Conservation (phyloP, 2,888 invertebrate genomes). For the Dione juno region DNA sequence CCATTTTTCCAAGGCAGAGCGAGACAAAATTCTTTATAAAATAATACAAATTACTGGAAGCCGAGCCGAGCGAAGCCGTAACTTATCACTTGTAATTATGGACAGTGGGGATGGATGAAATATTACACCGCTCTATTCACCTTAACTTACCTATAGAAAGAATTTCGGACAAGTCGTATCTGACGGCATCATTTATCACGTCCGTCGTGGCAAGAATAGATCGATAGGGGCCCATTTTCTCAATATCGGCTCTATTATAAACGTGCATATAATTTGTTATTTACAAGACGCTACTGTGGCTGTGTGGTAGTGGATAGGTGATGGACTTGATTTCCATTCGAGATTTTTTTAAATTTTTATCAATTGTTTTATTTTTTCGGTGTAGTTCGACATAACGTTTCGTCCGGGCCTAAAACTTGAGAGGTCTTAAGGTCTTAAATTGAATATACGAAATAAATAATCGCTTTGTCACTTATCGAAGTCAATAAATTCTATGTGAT, state of each 20-base stretch:
- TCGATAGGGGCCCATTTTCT: slow-evolving; percentile 6
- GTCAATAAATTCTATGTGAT: too few relatives aligned
- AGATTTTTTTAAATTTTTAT: background rate
- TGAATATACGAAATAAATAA: too few relatives aligned
- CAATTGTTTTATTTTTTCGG: too few relatives aligned
- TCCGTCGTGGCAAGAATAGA: background rate
- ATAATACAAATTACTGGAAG: background rate
- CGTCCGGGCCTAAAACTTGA: too few relatives aligned
- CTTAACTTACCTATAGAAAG: slow-evolving; percentile 29
- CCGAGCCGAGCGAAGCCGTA: background rate
- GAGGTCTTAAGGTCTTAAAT: too few relatives aligned
- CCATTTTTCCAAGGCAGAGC: background rate
- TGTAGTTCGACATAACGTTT: too few relatives aligned
- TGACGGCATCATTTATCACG: slow-evolving; percentile 29
- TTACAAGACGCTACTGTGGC: background rate
- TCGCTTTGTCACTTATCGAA: too few relatives aligned
- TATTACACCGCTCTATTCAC: slow-evolving; percentile 19
- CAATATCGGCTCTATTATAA: slow-evolving; percentile 10
- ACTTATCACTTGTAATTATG: slow-evolving; percentile 12
- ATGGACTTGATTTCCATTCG: background rate
- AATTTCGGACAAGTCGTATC: slow-evolving; percentile 19
- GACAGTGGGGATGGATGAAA: slow-evolving; percentile 9
- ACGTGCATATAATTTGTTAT: slow-evolving; percentile 9
- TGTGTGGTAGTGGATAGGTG: background rate
- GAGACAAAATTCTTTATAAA: background rate